Evolutionary conservation across 2,113 vertebrate species (phyloP), one percentile per base, ranked within the genome.

Genomic region (Colaptes auratus): DNA sequence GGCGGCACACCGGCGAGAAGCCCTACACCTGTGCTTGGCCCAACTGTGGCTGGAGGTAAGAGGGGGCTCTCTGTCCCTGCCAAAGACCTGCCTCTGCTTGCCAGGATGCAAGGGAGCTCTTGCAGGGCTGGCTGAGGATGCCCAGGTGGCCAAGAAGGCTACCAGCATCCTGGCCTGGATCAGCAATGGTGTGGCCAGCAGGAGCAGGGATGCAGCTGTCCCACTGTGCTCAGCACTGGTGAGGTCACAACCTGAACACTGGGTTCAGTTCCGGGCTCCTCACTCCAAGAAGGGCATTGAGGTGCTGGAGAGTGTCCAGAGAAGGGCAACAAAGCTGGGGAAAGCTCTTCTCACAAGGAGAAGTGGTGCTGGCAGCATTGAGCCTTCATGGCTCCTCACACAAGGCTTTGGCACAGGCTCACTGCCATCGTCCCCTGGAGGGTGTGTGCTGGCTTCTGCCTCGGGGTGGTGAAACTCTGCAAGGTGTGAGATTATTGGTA

Each of bases 11-110:
- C 0, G 98, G 98, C 5, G 98, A 99, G 93, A 99, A 99, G 4
- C 98, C 98, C 15, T 99, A 98, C 95, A 96, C 96, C 3, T 99
- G 98, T 48, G 98, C 97, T 65, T 99, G 98, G 98, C 98, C 98
- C 10, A 91, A 98, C 90, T 99, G 98, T 10, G 98, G 98, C 71
- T 99, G 98, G 98, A 98, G 98, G 98, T 99, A 94, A 93, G 90
- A 11, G 69, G 23, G 66, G 69, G 33, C 44, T 3, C 0, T 0
- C 27, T 7, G 31, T 20, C 39, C 55, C 27, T 2, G 8, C 25
- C n/a, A 7, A 39, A 25, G 25, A 46, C 16, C 36, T 30, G 24
- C 14, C 4, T 0, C 5, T 2, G 21, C 80, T n/a, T 28, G 58
- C 33, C 31, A 23, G 19, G 72, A 2, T 4, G 56, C 21, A 2